A percentile compares a stretch with the other conserved stretches of the same genome.
These are phyloP conservation scores for Drosophila kambysellisi DNA, from an alignment of 2,888 invertebrate genomes.

Conservation along the genomic window DNA sequence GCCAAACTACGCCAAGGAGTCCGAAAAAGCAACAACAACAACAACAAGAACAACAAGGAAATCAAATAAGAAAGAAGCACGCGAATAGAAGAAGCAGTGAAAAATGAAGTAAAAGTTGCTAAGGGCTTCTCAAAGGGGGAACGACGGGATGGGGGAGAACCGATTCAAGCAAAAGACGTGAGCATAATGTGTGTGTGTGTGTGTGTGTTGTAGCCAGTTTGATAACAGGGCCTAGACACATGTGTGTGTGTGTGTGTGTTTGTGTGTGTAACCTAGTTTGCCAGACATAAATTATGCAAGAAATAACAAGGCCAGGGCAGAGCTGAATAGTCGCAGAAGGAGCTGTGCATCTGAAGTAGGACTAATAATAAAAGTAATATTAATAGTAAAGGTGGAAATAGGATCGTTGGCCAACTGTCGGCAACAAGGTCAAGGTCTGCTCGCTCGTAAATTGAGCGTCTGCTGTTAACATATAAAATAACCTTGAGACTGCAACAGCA, in stretches of 20 bases:
- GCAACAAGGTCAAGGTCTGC: slow-evolving; percentile 55
- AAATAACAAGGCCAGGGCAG: slow-evolving; percentile 39
- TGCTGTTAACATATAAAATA: slow-evolving; percentile 16
- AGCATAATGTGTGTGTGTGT: slow-evolving; percentile 59
- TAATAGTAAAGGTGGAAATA: neutral
- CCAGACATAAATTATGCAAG: slow-evolving; percentile 80
- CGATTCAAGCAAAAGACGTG: slow-evolving; percentile 45
- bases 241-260: slow-evolving; percentile 45
- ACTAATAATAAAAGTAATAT: neutral
- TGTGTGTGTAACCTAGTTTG: slow-evolving; percentile 73
- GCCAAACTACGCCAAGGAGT: slow-evolving; percentile 63
- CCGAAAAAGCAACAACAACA: slow-evolving; percentile 7
- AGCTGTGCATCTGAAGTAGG: slow-evolving; percentile 5
- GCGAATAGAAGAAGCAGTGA: slow-evolving; percentile 33
- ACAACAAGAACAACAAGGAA: slow-evolving; percentile 5
- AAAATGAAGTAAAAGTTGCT: slow-evolving; percentile 34
- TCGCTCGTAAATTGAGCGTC: slow-evolving; percentile 10
- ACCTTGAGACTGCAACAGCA: slow-evolving; percentile 33
- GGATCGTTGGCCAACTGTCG: neutral
- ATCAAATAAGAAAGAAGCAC: slow-evolving; percentile 39
- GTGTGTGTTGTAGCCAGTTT: slow-evolving; percentile 35
- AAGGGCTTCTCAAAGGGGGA: slow-evolving; percentile 17
- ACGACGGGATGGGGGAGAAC: neutral
- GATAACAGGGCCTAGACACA: slow-evolving; percentile 57
- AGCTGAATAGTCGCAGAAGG: neutral